Evolutionary conservation across 35 echinoderm and acorn worm genomes (phyloP).

Genomic region (Ptychodera flava): DNA sequence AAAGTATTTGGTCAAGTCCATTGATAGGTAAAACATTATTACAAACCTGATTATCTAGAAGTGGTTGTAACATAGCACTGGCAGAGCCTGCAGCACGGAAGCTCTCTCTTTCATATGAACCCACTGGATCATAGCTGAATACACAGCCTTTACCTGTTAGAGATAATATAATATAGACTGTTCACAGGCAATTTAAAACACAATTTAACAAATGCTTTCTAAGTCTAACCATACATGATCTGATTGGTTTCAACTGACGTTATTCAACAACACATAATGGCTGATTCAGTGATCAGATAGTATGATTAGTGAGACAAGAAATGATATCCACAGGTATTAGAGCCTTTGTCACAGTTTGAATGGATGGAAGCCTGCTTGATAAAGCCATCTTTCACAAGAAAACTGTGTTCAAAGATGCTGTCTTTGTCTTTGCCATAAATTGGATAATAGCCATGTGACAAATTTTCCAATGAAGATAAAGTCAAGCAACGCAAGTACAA

Average conservation of each 20-base stretch:
- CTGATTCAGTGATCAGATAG: neutral
- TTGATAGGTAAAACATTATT: neutral
- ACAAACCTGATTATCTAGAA: constrained; percentile 92
- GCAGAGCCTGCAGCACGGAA: constrained; percentile 90
- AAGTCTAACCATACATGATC: neutral
- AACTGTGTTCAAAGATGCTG: no score
- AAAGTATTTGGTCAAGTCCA: neutral
- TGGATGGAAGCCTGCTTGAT: no score
- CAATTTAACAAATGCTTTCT: neutral
- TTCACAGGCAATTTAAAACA: neutral
- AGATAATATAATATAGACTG: no score
- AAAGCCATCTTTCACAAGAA: no score
- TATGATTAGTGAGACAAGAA: neutral
- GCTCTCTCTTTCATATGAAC: constrained; percentile 87
- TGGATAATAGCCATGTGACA: no score
- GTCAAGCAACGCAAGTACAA: no score
- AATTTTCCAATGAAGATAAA: no score
- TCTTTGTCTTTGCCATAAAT: no score
- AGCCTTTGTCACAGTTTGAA: no score
- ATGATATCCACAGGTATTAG: no score
- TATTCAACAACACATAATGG: neutral
- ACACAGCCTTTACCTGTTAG: constrained; percentile 95
- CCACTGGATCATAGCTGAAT: constrained; percentile 95
- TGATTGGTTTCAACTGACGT: neutral
- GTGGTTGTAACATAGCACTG: constrained; percentile 84